Percentiles rank a stretch among this genome's conserved stretches.
phyloP scores from a whole-genome alignment of 2,888 invertebrate genomes.

The Sinhomidia bicolor region DNA sequence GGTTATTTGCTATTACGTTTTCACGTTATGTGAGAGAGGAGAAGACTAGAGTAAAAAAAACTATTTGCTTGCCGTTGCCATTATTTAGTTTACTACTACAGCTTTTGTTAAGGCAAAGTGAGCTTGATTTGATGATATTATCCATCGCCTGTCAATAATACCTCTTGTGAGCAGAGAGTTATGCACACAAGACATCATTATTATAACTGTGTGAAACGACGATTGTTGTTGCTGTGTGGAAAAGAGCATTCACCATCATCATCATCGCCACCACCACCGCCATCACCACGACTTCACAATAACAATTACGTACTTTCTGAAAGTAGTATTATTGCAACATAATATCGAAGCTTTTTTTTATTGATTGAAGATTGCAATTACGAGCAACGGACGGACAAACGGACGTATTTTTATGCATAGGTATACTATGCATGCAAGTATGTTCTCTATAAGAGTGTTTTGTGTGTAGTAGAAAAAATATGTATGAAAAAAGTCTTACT shows the following conservation, averaged over 20 bases:
- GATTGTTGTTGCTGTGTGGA: neutral
- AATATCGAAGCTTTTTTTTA: neutral
- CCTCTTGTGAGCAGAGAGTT: neutral
- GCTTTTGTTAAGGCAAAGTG: neutral
- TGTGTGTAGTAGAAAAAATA: neutral
- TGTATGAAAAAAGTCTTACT: neutral
- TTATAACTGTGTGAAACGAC: neutral
- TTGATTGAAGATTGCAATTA: constrained; percentile 42
- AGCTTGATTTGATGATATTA: constrained; percentile 6
- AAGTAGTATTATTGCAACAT: constrained; percentile 36
- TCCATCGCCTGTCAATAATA: constrained; percentile 11
- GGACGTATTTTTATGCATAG: neutral
- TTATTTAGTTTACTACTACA: too few relatives aligned
- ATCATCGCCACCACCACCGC: too few relatives aligned
- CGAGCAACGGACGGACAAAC: too few relatives aligned
- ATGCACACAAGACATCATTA: neutral
- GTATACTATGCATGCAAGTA: neutral
- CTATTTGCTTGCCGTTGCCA: neutral
- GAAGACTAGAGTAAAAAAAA: neutral
- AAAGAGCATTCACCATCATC: too few relatives aligned
- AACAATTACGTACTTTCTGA: constrained; percentile 23
- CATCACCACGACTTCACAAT: constrained; percentile 23
- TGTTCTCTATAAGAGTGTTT: too few relatives aligned
- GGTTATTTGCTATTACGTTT: constrained; percentile 4
- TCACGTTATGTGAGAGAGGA: neutral